Percentiles rank a stretch among this genome's conserved stretches.
Conservation (phyloP, 1,140 invertebrate genomes). For the Drosophila murphyi region DNA sequence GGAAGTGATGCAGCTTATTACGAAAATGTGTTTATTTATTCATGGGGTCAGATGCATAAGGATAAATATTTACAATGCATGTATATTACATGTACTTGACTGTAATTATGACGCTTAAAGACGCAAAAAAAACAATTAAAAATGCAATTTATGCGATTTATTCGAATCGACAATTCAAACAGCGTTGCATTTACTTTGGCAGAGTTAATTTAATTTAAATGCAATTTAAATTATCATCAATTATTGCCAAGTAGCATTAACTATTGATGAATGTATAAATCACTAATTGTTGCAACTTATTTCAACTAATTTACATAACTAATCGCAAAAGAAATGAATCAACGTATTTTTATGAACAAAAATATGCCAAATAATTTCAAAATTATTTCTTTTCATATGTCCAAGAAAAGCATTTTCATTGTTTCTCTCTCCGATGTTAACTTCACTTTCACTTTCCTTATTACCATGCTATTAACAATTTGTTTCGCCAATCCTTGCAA, state of each 20-base stretch:
- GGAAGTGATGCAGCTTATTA: background rate
- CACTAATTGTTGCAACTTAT: conserved; percentile 9
- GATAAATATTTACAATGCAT: conserved; percentile 2
- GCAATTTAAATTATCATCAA: conserved; percentile 16
- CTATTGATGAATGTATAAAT: conserved; percentile 7
- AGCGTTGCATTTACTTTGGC: background rate
- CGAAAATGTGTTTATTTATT: conserved; percentile 12
- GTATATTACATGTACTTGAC: conserved; percentile 5
- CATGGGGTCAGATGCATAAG: conserved; percentile 13
- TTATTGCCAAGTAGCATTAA: conserved; percentile 24
- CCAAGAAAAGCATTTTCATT: too few relatives aligned
- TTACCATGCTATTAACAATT: too few relatives aligned
- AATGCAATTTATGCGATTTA: conserved; percentile 7
- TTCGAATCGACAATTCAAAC: conserved; percentile 10
- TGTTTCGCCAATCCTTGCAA: too few relatives aligned
- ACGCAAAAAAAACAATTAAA: conserved; percentile 15
- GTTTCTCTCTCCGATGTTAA: too few relatives aligned
- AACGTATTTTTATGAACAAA: background rate
- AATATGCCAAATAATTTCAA: background rate
- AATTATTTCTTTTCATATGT: background rate
- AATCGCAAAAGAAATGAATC: conserved; percentile 3
- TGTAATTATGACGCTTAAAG: background rate
- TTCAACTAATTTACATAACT: conserved; percentile 28
- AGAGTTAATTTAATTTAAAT: conserved; percentile 9
- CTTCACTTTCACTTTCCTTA: too few relatives aligned